Conservation (phyloP, 2,888 invertebrate species). For the Agrypnus murinus region DNA sequence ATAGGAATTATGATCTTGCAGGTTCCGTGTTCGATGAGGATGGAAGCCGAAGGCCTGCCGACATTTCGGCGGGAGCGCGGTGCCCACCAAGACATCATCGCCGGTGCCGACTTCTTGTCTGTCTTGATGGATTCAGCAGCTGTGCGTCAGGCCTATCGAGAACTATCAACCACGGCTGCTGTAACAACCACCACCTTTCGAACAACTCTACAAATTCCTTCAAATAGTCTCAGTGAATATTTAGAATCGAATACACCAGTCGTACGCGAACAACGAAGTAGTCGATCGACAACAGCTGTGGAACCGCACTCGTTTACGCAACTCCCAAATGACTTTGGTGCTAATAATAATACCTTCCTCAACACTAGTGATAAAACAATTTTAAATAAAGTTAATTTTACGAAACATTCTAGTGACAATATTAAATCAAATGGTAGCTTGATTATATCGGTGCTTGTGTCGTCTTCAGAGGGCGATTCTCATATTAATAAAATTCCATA, state of each 20-base stretch:
- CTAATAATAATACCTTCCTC: constrained; percentile 16
- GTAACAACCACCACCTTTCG: constrained; percentile 48
- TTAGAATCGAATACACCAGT: constrained; percentile 22
- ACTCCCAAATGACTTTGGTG: constrained; percentile 29
- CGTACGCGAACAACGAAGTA: constrained; percentile 40
- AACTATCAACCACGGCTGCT: constrained; percentile 48
- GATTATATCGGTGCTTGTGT: constrained; percentile 73
- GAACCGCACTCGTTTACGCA: constrained; percentile 34
- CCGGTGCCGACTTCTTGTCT: constrained; percentile 71
- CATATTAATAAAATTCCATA: constrained; percentile 55
- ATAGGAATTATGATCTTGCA: constrained; percentile 42
- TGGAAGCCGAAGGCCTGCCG: constrained; percentile 69
- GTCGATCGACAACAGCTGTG: constrained; percentile 35
- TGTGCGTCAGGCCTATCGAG: constrained; percentile 54
- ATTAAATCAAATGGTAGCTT: constrained; percentile 40
- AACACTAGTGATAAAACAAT: constrained; percentile 36
- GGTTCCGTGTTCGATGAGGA: constrained; percentile 64
- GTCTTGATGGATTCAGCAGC: constrained; percentile 67
- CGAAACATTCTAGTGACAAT: constrained; percentile 38
- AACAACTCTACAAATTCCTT: constrained; percentile 42
- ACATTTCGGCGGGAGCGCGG: constrained; percentile 66
- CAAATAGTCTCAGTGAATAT: constrained; percentile 42
- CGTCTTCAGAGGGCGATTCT: constrained; percentile 69
- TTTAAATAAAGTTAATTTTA: constrained; percentile 18
- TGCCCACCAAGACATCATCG: constrained; percentile 69